These are phyloP conservation scores for Netelia fuscicornis DNA, from an alignment of 2,888 invertebrate genomes.

Conservation along the genomic window DNA sequence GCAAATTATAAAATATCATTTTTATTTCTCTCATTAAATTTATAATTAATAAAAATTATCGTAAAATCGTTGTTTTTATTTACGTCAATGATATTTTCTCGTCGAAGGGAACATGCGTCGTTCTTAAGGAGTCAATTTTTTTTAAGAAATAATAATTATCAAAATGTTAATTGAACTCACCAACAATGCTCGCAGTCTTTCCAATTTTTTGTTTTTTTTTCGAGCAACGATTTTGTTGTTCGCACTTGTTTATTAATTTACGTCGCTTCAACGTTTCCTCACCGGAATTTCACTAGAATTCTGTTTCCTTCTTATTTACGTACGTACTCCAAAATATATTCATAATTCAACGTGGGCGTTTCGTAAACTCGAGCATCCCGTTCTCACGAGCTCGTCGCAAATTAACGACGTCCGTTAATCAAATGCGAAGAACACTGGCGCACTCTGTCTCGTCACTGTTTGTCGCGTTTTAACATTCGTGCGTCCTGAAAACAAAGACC, in stretches of 20 bases:
- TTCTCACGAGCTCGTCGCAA: conserved; percentile 57
- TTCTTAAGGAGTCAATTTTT: conserved; percentile 15
- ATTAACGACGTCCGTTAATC: conserved; percentile 67
- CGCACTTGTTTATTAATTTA: conserved; percentile 1
- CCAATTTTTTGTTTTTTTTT: too few species aligned
- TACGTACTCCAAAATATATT: conserved; percentile 35
- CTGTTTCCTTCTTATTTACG: background rate
- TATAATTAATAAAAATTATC: background rate
- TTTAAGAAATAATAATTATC: background rate
- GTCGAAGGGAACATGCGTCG: conserved; percentile 34
- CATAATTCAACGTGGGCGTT: conserved; percentile 54
- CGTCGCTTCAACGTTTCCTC: background rate
- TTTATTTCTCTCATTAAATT: background rate
- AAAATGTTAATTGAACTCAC: background rate
- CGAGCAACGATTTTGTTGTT: too few species aligned
- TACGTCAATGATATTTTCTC: background rate
- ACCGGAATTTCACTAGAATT: conserved; percentile 6
- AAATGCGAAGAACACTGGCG: conserved; percentile 39
- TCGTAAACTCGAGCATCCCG: conserved; percentile 58
- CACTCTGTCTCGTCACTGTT: conserved; percentile 30
- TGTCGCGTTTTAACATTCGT: conserved; percentile 19
- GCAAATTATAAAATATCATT: background rate
- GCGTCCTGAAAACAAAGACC: background rate
- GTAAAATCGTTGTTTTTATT: background rate
- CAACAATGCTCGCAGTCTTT: background rate